These are phyloP conservation scores for Mythimna albipuncta DNA, from an alignment of 2,888 invertebrate species.

Conservation along the genomic window DNA sequence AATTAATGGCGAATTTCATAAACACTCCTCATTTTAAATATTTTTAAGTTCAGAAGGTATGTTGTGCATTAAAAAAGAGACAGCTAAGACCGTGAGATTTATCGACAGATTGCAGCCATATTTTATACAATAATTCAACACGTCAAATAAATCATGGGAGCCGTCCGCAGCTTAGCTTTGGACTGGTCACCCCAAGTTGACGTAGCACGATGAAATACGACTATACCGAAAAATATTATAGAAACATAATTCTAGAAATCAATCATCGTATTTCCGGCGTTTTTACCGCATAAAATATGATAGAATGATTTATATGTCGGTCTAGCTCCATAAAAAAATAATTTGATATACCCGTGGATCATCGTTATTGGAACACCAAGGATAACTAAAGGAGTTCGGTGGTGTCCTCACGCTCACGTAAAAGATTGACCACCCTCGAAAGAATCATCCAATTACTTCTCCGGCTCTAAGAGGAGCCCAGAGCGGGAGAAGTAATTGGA, in stretches of 20 bases:
- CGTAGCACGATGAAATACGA: conserved; percentile 33
- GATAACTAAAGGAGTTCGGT: no score
- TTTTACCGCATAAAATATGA: background rate
- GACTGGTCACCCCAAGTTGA: conserved; percentile 36
- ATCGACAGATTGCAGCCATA: conserved; percentile 51
- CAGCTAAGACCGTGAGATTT: conserved; percentile 19
- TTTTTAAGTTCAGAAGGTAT: conserved; percentile 14
- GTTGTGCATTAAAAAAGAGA: conserved; percentile 25
- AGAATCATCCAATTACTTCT: no score
- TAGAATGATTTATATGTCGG: conserved; percentile 8
- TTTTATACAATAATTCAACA: conserved; percentile 47
- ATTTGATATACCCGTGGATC: conserved; percentile 5
- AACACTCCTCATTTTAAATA: conserved; percentile 15
- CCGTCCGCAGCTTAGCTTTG: conserved; percentile 28
- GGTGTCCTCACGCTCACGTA: no score
- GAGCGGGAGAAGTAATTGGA: no score
- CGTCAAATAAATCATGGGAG: conserved; percentile 49
- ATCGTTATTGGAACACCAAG: background rate
- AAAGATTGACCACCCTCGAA: no score
- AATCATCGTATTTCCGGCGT: conserved; percentile 40
- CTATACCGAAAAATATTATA: conserved; percentile 25
- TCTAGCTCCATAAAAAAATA: conserved; percentile 8
- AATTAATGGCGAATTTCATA: conserved; percentile 14
- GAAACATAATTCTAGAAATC: conserved; percentile 47
- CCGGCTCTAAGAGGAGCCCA: no score